These are phyloP conservation scores for Phycodurus eques DNA, from an alignment of 2,113 vertebrate genomes.

Conservation along the genomic window DNA sequence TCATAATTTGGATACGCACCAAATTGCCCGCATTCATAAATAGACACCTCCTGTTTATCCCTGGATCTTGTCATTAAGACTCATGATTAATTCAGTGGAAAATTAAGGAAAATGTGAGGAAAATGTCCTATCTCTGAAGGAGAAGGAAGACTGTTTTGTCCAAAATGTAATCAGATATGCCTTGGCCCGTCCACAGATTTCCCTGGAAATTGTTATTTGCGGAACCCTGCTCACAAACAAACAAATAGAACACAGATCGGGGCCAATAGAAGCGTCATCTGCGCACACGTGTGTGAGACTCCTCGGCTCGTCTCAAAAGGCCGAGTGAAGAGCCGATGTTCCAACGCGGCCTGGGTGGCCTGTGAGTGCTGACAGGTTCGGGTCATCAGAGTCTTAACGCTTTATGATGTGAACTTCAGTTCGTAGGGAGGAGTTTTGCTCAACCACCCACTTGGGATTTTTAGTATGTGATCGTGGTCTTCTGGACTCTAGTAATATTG, in stretches of 20 bases:
- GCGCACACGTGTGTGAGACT: conserved; percentile 25
- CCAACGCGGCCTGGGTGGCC: conserved; percentile 3
- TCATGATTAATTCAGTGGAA: conserved; percentile 1
- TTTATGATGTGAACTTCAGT: conserved; percentile 11
- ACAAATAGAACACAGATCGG: not conserved
- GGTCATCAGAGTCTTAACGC: conserved; percentile 1
- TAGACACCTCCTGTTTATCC: not conserved
- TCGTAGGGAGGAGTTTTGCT: conserved; percentile 7
- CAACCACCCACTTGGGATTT: not conserved
- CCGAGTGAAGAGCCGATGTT: conserved; percentile 21
- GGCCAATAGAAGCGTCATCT: conserved; percentile 30
- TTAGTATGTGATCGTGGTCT: not conserved
- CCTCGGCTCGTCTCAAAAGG: conserved; percentile 40
- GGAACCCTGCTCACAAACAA: not conserved
- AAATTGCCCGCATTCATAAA: not conserved
- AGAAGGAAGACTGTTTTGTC: not conserved
- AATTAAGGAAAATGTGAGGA: not conserved
- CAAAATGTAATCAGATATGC: not conserved
- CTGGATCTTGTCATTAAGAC: not conserved
- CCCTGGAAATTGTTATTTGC: not conserved
- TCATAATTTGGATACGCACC: not conserved
- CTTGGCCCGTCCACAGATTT: not conserved
- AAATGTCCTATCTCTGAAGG: not conserved
- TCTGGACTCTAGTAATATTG: too few species aligned
- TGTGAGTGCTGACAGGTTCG: not conserved